phyloP scores from a whole-genome alignment of 37 sponge, comb jelly and placozoan species.

The Ianthella basta region DNA sequence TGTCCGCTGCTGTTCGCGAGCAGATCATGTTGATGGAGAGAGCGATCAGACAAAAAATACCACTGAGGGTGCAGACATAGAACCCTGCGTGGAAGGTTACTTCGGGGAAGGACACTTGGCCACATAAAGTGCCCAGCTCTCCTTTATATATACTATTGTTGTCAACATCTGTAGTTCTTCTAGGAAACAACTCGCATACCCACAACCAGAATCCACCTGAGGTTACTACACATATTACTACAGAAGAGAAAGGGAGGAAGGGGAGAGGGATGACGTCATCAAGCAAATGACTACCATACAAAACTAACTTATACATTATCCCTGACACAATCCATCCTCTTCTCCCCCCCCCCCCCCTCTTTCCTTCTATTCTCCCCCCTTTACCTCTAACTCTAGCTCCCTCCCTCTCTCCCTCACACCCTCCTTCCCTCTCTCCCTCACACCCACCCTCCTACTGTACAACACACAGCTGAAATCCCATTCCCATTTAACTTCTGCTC shows the following conservation, averaged over 20 bases:
- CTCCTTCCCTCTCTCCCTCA: no score
- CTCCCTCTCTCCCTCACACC: no score
- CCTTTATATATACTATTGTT: background rate
- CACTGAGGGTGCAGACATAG: conserved; percentile 65
- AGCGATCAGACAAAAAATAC: conserved; percentile 61
- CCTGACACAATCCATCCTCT: no score
- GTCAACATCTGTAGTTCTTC: background rate
- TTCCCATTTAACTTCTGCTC: no score
- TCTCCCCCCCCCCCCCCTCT: no score
- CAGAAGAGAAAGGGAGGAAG: background rate
- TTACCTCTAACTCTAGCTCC: no score
- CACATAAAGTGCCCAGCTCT: background rate
- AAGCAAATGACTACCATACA: no score
- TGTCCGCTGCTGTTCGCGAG: conserved; percentile 73
- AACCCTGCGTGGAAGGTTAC: conserved; percentile 55
- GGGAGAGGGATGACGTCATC: no score
- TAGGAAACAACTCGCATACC: conserved; percentile 50
- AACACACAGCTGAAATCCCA: no score
- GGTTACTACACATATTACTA: conserved; percentile 75
- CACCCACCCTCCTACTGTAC: no score
- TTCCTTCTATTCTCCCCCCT: no score
- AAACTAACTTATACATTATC: no score
- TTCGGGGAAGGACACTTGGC: background rate
- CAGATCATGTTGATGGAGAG: conserved; percentile 68
- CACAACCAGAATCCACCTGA: conserved; percentile 82